phyloP scores from a whole-genome alignment of 2,888 invertebrate genomes.

The Orchesella flavescens region DNA sequence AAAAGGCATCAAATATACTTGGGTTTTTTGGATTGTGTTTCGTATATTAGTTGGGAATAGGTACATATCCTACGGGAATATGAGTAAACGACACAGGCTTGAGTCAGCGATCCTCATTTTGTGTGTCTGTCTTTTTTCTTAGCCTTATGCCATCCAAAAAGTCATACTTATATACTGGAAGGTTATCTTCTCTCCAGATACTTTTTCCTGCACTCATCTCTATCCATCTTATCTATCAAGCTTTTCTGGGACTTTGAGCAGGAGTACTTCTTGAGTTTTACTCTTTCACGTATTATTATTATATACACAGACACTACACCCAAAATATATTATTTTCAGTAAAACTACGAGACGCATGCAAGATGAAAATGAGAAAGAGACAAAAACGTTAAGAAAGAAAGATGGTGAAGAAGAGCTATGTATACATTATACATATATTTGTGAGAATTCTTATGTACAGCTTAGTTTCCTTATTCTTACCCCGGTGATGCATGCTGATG shows the following conservation, averaged over 20 bases:
- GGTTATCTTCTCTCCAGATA: neutral
- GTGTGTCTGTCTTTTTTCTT: neutral
- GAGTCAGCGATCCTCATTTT: slow-evolving; percentile 15
- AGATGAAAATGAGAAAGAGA: neutral
- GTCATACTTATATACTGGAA: neutral
- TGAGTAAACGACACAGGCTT: slow-evolving; percentile 12
- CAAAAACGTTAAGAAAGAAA: neutral
- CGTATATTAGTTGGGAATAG: no score
- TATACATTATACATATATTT: no score
- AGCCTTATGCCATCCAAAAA: neutral
- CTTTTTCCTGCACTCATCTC: neutral
- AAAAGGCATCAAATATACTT: no score
- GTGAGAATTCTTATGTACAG: no score
- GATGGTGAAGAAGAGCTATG: no score
- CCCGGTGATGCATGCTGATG: slow-evolving; percentile 71
- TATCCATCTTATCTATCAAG: slow-evolving; percentile 28
- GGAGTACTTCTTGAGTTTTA: neutral
- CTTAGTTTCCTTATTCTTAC: slow-evolving; percentile 59
- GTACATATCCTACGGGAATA: neutral
- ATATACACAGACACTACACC: neutral
- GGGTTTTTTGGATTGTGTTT: no score
- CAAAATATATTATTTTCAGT: neutral
- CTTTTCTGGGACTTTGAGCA: slow-evolving; percentile 2
- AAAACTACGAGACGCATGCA: no score
- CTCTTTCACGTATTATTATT: neutral